Percentiles rank a stretch among this genome's conserved stretches.
phyloP scores from a whole-genome alignment of 2,113 vertebrate genomes.

The Neolamprologus falcicula region DNA sequence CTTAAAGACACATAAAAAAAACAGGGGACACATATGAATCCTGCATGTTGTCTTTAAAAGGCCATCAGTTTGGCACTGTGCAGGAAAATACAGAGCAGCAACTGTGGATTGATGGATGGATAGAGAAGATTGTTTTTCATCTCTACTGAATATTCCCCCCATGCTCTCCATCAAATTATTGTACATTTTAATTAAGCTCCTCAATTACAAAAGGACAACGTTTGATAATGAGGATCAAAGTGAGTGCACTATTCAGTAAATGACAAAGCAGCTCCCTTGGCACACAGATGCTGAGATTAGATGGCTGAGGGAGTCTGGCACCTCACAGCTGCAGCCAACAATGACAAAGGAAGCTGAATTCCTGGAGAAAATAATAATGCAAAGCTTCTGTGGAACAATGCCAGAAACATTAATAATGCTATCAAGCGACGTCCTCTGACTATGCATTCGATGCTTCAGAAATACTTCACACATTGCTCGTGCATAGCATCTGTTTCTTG shows the following conservation, averaged over 20 bases:
- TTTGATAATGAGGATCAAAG: background rate
- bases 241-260: background rate
- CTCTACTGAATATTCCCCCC: background rate
- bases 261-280: background rate
- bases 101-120: background rate
- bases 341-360: background rate
- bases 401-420: background rate
- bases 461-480: background rate
- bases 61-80: background rate
- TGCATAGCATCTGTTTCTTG: background rate
- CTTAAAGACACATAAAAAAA: background rate
- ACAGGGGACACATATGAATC: background rate
- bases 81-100: background rate
- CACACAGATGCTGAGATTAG: background rate
- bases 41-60: background rate
- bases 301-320: conserved; percentile 8
- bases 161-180: background rate
- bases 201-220: background rate
- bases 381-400: background rate
- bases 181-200: background rate
- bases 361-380: background rate
- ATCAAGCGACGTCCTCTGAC: background rate
- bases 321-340: background rate
- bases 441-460: background rate
- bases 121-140: background rate